These are phyloP conservation scores for Hypolimnas misippus DNA, from an alignment of 2,888 invertebrate species.

Conservation along the genomic window DNA sequence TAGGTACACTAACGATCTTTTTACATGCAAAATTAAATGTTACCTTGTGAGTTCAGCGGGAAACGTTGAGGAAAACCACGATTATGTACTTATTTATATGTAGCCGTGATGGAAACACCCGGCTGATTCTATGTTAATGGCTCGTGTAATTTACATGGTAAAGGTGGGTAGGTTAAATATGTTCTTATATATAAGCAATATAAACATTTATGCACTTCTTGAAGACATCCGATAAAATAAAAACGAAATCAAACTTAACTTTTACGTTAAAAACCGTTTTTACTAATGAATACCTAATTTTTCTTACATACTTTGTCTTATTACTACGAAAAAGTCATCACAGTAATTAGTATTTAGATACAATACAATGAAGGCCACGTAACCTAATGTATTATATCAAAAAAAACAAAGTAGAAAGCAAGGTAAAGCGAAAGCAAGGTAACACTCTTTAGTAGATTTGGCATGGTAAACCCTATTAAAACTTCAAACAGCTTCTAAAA, in stretches of 20 bases:
- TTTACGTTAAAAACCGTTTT: neutral
- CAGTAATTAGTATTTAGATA: too few relatives aligned
- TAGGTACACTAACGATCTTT: constrained; percentile 34
- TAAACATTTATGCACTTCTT: neutral
- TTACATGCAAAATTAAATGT: constrained; percentile 40
- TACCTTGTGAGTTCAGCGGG: constrained; percentile 26
- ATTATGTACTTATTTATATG: constrained; percentile 40
- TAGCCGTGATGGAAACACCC: constrained; percentile 31
- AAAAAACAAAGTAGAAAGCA: too few relatives aligned
- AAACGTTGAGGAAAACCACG: constrained; percentile 42
- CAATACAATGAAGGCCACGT: too few relatives aligned
- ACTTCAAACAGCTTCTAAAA: neutral
- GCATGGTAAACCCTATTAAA: neutral
- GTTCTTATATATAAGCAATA: neutral
- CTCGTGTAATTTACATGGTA: constrained; percentile 13
- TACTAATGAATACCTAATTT: neutral
- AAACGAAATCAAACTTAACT: neutral
- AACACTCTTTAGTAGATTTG: too few relatives aligned
- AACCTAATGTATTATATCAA: too few relatives aligned
- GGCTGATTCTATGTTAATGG: constrained; percentile 26
- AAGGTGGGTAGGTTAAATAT: constrained; percentile 15
- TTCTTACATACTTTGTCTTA: neutral
- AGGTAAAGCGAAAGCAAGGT: too few relatives aligned
- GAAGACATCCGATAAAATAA: neutral
- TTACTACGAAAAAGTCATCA: too few relatives aligned